phyloP scores from a whole-genome alignment of 2,797 vertebrate genomes.

The Sphenopsis melanotis region DNA sequence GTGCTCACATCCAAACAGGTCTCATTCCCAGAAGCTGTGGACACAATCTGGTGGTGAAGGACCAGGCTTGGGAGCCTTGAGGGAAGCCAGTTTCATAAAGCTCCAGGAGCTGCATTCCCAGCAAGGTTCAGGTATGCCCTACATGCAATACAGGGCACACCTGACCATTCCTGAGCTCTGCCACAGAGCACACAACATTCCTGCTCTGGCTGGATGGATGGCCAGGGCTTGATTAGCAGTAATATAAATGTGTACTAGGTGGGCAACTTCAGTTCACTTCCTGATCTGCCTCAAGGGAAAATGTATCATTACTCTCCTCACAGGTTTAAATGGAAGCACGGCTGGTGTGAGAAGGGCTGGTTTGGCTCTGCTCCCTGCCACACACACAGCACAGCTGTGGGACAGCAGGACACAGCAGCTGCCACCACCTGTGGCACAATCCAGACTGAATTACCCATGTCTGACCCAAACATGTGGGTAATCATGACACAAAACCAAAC shows the following conservation, averaged over 20 bases:
- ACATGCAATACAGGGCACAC: not conserved
- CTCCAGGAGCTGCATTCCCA: not conserved
- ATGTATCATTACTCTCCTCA: not conserved
- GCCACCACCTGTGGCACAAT: not conserved
- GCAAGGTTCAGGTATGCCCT: not conserved
- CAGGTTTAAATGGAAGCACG: not conserved
- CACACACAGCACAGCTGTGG: not conserved
- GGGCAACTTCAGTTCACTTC: not conserved
- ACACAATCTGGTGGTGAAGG: not conserved
- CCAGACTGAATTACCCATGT: not conserved
- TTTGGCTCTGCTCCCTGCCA: not conserved
- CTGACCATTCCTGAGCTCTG: not conserved
- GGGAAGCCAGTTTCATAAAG: not conserved
- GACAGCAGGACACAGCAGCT: not conserved
- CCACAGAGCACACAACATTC: not conserved
- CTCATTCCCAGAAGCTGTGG: not conserved
- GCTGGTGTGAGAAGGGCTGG: not conserved
- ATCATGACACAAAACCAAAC: not conserved
- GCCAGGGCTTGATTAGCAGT: not conserved
- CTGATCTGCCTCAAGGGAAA: not conserved
- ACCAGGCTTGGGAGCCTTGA: not conserved
- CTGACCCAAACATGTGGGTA: not conserved
- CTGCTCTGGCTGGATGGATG: not conserved
- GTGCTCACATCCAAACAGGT: not conserved
- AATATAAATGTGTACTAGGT: not conserved